phyloP scores from a whole-genome alignment of 2,797 vertebrate species.

The Hapalemur alaotrensis region DNA sequence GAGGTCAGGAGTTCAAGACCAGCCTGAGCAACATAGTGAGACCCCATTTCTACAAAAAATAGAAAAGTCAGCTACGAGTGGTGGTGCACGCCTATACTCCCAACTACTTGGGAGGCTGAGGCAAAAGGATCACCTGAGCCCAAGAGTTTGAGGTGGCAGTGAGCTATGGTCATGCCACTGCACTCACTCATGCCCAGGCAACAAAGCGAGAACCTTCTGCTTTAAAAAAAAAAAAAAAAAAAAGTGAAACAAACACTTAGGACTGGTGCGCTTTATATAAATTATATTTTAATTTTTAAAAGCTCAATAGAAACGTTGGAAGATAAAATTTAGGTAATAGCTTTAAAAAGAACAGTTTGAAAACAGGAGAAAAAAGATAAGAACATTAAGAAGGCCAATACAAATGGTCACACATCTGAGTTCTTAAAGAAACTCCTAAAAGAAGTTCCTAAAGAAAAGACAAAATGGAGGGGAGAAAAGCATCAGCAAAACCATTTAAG shows the following conservation, averaged over 20 bases:
- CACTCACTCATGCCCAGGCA: neutral
- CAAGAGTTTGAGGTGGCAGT: neutral
- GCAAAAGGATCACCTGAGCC: neutral
- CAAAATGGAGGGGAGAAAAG: neutral
- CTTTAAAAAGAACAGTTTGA: conserved; percentile 23
- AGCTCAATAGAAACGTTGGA: neutral
- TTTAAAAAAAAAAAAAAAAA: conserved; percentile 39
- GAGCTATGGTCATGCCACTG: neutral
- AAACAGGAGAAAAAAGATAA: neutral
- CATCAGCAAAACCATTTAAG: neutral
- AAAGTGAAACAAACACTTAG: neutral
- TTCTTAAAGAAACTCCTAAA: neutral
- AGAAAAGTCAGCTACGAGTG: neutral
- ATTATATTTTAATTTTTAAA: neutral
- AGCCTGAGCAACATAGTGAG: neutral
- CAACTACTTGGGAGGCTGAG: neutral
- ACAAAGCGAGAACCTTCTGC: neutral
- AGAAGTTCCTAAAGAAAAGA: neutral
- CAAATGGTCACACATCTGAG: neutral
- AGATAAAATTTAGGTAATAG: neutral
- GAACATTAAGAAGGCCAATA: neutral
- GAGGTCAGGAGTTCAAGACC: neutral
- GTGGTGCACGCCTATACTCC: neutral
- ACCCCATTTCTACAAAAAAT: neutral
- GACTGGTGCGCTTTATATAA: neutral